Evolutionary conservation across 2,888 invertebrate species (phyloP).

Genomic region (Tanytarsus gracilentus): DNA sequence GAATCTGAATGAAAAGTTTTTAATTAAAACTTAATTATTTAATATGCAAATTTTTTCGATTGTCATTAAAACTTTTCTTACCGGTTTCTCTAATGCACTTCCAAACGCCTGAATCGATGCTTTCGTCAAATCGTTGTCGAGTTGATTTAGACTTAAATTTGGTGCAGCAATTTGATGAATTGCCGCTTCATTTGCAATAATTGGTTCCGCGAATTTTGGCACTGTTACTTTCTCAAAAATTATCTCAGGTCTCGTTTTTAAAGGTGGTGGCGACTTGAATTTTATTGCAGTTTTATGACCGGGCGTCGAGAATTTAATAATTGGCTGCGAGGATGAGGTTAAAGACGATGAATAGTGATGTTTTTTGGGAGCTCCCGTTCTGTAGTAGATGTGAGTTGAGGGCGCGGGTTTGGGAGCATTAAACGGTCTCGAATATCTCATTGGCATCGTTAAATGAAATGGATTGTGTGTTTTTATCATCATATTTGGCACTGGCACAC

Average conservation of each 20-base stretch:
- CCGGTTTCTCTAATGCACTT: constrained; percentile 26
- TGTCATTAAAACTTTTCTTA: background rate
- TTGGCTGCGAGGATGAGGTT: background rate
- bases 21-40: background rate
- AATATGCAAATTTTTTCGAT: background rate
- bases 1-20: constrained; percentile 29
- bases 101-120: background rate
- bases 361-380: background rate
- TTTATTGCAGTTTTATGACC: constrained; percentile 14
- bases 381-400: constrained; percentile 29
- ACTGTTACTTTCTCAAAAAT: constrained; percentile 36
- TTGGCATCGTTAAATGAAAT: constrained; percentile 13
- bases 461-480: background rate
- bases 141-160: constrained; percentile 55
- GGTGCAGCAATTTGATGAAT: constrained; percentile 83
- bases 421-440: background rate
- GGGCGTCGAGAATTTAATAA: constrained; percentile 13
- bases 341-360: background rate
- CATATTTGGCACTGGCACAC: background rate
- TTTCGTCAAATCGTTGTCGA: constrained; percentile 26
- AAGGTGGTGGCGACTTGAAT: constrained; percentile 31
- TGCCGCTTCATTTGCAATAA: constrained; percentile 55
- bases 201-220: constrained; percentile 34
- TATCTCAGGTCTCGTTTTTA: constrained; percentile 34
- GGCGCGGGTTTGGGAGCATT: background rate